Evolutionary conservation across 2,888 invertebrate species (phyloP), one percentile per base, ranked within the genome.

Genomic region (Calameuta pallipes): DNA sequence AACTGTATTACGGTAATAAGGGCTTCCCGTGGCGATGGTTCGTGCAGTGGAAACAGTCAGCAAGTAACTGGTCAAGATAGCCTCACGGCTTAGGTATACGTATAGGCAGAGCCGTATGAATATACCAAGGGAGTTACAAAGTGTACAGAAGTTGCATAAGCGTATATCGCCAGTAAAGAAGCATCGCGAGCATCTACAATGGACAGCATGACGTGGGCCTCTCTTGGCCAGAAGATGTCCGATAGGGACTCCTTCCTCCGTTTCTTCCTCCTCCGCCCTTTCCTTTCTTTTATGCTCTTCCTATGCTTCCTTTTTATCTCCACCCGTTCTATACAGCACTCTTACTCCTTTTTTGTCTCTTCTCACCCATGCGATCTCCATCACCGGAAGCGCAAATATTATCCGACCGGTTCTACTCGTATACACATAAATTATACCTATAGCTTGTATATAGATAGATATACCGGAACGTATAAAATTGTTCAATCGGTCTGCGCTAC

Each of bases 1-100:
- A 86, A 87, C 80, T 79, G 80, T 81, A 80, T 84, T 86, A 82
- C 80, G 81, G 83, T 85, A 85, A 87, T 87, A 87, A 84, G 84
- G 85, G 76, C 80, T 77, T 85, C 85, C 84, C 76, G 85, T 37
- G 80, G 85, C 73, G 81, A 80, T 79, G 83, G 78, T 74, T 79
- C 75, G 73, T 56, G 30, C 68, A 30, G 78, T 79, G 79, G 82
- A 84, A 84, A 84, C 75, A 78, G 79, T 79, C 76, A 76, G 36
- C 37, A 37, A 33, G 41, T 13, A 70, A 68, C 36, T 15, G 69
- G 23, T 11, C 76, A 30, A n/a, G 70, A 70, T 70, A 70, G 70
- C 31, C 30, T 13, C 31, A 13, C 30, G 11, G 31, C n/a, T 70
- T 30, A 70, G 70, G 70, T 30, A 6, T 70, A 70, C 36, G 3